Evolutionary conservation across 2,797 vertebrate species (phyloP), one percentile per base, ranked within the genome.

Genomic region (Myotis vivesi): DNA sequence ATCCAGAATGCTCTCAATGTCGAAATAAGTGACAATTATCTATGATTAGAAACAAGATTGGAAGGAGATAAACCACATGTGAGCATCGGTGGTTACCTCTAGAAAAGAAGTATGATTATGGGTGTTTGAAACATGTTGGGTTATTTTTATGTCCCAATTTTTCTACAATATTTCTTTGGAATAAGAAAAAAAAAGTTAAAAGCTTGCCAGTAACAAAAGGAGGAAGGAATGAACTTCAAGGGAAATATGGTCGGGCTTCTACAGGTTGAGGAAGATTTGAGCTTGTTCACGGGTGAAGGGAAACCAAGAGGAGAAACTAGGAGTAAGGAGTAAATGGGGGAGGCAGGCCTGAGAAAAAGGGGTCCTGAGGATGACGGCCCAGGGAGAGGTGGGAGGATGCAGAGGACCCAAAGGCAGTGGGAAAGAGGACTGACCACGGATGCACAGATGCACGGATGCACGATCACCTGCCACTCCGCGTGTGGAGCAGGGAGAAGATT

Each of bases 1-100:
- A 87, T 62, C n/a, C 79, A 94, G 46, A 84, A 92, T 87, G 53
- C 22, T 92, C 85, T 93, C 66, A 59, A 49, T 73, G 55, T 69
- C 62, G 16, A 86, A 92, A 82, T 49, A 89, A 95, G 59, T 79
- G 17, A 51, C 71, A 49, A 84, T 49, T 71, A 28, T 15, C 66
- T 44, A 49, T 33, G 23, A 36, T 49, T 1, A 89, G 69, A 94
- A 85, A 79, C 72, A 68, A 85, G 55, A 77, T 30, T 46, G 19
- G 41, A 55, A 94, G 79, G 36, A 59, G 55, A 73, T 38, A 87
- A 89, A 36, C 66, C 53, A 75, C 77, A 87, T 57, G n/a, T 57
- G 80, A 89, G 81, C 49, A 69, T 7, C 23, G 1, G 36, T 53
- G 25, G 33, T 41, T 85, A 92, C 49, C 49, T 92, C 88, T 81